phyloP scores from a whole-genome alignment of 2,888 invertebrate species.

The Cyclophora punctaria region DNA sequence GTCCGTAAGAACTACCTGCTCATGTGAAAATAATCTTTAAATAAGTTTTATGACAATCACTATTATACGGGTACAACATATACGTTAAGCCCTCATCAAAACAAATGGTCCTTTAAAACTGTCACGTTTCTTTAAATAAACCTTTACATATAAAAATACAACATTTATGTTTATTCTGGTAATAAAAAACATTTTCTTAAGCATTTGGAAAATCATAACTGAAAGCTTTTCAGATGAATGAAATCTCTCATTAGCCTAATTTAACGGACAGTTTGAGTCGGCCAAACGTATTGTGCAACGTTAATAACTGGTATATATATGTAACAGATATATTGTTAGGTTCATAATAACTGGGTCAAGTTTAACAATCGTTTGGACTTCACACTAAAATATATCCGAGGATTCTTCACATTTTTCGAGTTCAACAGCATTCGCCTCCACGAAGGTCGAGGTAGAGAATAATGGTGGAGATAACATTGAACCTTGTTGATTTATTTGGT shows the following conservation, averaged over 20 bases:
- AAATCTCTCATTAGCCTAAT: slow-evolving; percentile 37
- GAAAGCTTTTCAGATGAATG: slow-evolving; percentile 24
- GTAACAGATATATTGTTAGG: slow-evolving; percentile 46
- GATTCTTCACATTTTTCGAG: slow-evolving; percentile 1
- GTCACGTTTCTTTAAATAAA: too few species aligned
- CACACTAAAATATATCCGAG: neutral
- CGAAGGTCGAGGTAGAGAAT: slow-evolving; percentile 15
- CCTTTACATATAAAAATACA: too few species aligned
- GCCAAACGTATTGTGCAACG: slow-evolving; percentile 45
- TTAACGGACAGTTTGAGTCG: slow-evolving; percentile 35
- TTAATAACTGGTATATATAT: slow-evolving; percentile 39
- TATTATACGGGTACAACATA: too few species aligned
- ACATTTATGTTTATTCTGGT: too few species aligned
- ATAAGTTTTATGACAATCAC: too few species aligned
- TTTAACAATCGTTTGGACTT: slow-evolving; percentile 24
- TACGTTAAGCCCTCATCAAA: too few species aligned
- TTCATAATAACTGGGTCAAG: slow-evolving; percentile 52
- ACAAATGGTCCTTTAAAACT: too few species aligned
- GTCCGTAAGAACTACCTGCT: too few species aligned
- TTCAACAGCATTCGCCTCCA: slow-evolving; percentile 12
- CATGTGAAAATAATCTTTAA: too few species aligned
- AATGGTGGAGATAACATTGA: slow-evolving; percentile 12
- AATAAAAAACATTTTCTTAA: too few species aligned
- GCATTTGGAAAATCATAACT: neutral
- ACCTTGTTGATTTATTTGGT: slow-evolving; percentile 12